Percentiles rank a stretch among this genome's conserved stretches.
phyloP scores from a whole-genome alignment of 2,888 invertebrate genomes.

The Drosophila imparisetae region DNA sequence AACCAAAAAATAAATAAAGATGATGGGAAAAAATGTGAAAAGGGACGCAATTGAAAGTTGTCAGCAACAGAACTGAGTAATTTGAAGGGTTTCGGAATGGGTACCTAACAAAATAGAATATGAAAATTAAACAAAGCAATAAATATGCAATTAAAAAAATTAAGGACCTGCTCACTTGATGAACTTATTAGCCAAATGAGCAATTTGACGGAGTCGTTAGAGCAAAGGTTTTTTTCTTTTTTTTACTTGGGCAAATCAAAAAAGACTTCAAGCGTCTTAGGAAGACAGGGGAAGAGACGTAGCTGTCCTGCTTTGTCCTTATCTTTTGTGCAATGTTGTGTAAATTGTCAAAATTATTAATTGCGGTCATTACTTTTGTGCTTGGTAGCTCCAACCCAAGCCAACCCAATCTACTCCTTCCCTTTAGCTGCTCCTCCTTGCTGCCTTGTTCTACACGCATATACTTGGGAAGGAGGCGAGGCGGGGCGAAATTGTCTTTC shows the following conservation, averaged over 20 bases:
- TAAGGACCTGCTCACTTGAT: constrained; percentile 22
- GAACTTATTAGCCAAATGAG: constrained; percentile 49
- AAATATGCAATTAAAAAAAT: constrained; percentile 51
- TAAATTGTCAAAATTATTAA: constrained; percentile 83
- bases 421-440: not conserved
- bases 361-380: constrained; percentile 65
- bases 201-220: constrained; percentile 26
- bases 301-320: constrained; percentile 27
- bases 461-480: constrained; percentile 11
- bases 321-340: constrained; percentile 72
- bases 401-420: not conserved
- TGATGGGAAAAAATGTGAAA: constrained; percentile 31
- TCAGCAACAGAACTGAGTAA: constrained; percentile 43
- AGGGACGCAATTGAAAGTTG: constrained; percentile 37
- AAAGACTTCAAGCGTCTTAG: constrained; percentile 8
- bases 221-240: not conserved
- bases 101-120: not conserved
- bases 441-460: constrained; percentile 30
- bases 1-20: not conserved
- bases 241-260: constrained; percentile 39
- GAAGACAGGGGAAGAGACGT: not conserved
- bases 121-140: constrained; percentile 42
- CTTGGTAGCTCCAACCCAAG: not conserved
- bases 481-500: constrained; percentile 1
- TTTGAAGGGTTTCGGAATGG: constrained; percentile 17